Evolutionary conservation across 2,888 invertebrate species (phyloP).

Genomic region (Metopia argyrocephala): DNA sequence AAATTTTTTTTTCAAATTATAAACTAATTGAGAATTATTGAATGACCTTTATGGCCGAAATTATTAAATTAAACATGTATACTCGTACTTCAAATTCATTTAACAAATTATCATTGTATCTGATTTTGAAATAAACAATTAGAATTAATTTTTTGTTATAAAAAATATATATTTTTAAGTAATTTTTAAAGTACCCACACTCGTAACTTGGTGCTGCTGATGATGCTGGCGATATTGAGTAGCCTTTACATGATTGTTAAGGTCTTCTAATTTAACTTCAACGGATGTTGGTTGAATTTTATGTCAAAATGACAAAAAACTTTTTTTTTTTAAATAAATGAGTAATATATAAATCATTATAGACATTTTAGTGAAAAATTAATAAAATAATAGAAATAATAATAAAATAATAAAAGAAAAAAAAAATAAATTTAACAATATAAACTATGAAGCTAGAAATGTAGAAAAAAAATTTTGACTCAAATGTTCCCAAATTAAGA

Average conservation of each 20-base stretch:
- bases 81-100: too few species aligned
- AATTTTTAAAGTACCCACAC: too few species aligned
- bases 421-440: background rate
- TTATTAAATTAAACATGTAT: too few species aligned
- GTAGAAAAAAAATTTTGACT: background rate
- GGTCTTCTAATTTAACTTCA: constrained; percentile 9
- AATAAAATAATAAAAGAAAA: background rate
- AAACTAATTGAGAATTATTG: constrained; percentile 7
- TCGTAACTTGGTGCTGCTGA: background rate
- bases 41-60: constrained; percentile 8
- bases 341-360: too few species aligned
- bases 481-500: constrained; percentile 14
- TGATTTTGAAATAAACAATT: too few species aligned
- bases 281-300: background rate
- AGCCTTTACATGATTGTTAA: constrained; percentile 26
- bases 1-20: constrained; percentile 15
- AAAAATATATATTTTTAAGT: too few species aligned
- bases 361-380: constrained; percentile 1
- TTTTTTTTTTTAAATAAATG: too few species aligned
- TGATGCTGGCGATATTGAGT: background rate
- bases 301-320: too few species aligned
- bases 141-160: too few species aligned
- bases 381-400: too few species aligned
- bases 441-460: background rate
- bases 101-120: too few species aligned